Conservation (phyloP, 92 coral and sea anemone species). For the Epizoanthus stellaris region DNA sequence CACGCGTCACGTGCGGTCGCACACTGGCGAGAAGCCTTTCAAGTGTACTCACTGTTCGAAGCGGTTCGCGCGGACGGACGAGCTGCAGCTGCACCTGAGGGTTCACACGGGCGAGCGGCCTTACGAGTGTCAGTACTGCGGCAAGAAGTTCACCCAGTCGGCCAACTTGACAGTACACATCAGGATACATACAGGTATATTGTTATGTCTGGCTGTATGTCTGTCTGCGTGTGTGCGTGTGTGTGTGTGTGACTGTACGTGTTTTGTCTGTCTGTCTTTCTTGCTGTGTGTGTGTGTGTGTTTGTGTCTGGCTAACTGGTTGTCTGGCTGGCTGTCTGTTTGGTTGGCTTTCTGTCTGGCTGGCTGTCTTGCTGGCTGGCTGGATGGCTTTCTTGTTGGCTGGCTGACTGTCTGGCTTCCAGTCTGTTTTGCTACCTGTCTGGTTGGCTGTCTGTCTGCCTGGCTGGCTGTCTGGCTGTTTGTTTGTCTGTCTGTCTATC, state of each 20-base stretch:
- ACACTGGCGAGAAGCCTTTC: conserved; percentile 43
- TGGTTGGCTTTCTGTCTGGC: no score
- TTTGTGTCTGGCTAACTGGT: no score
- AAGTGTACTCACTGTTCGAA: conserved; percentile 42
- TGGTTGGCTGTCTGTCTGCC: neutral
- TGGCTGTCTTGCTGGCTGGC: no score
- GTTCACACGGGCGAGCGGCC: conserved; percentile 43
- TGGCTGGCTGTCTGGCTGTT: neutral
- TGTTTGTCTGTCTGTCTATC: neutral
- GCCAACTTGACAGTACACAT: conserved; percentile 40
- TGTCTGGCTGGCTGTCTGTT: no score
- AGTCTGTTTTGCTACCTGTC: neutral
- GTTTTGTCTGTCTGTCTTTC: neutral
- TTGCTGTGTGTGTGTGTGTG: neutral
- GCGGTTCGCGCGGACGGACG: conserved; percentile 41
- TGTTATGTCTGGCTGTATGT: no score
- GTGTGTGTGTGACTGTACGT: neutral
- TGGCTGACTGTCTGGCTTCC: neutral
- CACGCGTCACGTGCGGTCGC: conserved; percentile 47
- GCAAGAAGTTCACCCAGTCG: conserved; percentile 44
- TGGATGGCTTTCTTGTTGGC: no score
- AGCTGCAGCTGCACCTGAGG: conserved; percentile 38
- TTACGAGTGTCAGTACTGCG: conserved; percentile 42
- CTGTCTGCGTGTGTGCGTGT: neutral
- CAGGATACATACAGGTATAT: conserved; percentile 37